Base-by-base conservation (phyloP, 1,140 invertebrate genomes). In the Euwallacea fornicatus region DNA sequence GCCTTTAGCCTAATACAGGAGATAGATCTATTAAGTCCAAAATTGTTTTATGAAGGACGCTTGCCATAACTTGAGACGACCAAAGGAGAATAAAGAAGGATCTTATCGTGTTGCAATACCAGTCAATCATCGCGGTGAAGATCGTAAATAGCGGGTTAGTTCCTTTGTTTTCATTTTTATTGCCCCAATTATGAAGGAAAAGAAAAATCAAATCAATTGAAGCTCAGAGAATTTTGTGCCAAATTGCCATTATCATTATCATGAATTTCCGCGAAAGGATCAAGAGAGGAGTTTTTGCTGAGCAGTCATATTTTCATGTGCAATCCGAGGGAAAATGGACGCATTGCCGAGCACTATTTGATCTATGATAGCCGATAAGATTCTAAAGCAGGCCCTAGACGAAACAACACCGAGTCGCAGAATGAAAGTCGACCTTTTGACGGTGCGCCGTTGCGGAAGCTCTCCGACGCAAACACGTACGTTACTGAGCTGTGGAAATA, bases 321-420 rank as follows among this genome's bases (percentile, higher is more conserved):
- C 46, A 50, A 50, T 50, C 6, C 43, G 42, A n/a, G 10, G 11
- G 15, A 65, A 65, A 65, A 67, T 63, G 55, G 56, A 42, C 43
- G 53, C 62, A 71, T 74, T 69, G 60, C 6, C 54, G 43, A 42
- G 8, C 58, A 16, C 54, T 43, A 42, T 74, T 74, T 74, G 70
- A 75, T 76, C 69, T 74, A 74, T 67, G 71, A 69, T 63, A 76
- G 64, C 69, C 66, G 72, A 63, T 73, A 70, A 55, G 63, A 13
- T 33, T 33, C 21, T 33, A 33, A 33, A 33, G 21, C 21, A 33
- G 21, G 21, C 21, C 21, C 21, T 33, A 33, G 21, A 33, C 21
- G 21, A 33, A 33, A 4, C 21, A 33, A 33, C 21, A 33, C 4
- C 1, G 21, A 33, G 4, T 4, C 21, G 21, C 1, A 33, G 21